Evolutionary conservation across 1,140 invertebrate species (phyloP).

Genomic region (Solenopsis invicta): DNA sequence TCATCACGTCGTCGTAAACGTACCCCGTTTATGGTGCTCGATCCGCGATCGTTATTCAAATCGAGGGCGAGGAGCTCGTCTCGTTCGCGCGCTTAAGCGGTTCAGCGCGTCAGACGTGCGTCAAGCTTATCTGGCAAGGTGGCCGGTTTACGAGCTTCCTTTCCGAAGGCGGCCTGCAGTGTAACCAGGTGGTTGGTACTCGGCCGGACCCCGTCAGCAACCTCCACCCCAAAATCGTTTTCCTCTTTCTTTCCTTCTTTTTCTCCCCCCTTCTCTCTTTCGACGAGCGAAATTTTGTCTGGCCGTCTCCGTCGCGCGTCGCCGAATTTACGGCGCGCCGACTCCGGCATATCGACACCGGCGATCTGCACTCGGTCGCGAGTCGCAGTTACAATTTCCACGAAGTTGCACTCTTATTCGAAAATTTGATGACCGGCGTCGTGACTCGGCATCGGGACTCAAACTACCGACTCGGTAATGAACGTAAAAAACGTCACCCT

Average conservation of each 20-base stretch:
- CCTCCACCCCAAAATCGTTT: slow-evolving; percentile 54
- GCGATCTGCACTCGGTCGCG: slow-evolving; percentile 22
- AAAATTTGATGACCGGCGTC: slow-evolving; percentile 17
- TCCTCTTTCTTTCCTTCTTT: not conserved
- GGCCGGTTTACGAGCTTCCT: slow-evolving; percentile 76
- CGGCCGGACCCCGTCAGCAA: slow-evolving; percentile 1
- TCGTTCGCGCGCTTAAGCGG: slow-evolving; percentile 41
- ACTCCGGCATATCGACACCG: slow-evolving; percentile 30
- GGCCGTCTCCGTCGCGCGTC: slow-evolving; percentile 2
- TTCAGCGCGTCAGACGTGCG: slow-evolving; percentile 25
- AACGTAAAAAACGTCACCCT: slow-evolving; percentile 27
- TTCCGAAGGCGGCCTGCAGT: slow-evolving; percentile 60
- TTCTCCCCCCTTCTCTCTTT: not conserved
- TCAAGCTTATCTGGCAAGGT: slow-evolving; percentile 75
- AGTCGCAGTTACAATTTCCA: slow-evolving; percentile 29
- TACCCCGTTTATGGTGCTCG: slow-evolving; percentile 17
- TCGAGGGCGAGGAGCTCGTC: slow-evolving; percentile 35
- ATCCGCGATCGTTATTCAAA: slow-evolving; percentile 56
- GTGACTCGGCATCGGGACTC: not conserved
- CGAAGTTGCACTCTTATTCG: not conserved
- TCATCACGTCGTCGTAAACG: slow-evolving; percentile 16
- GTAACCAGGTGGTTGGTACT: slow-evolving; percentile 66
- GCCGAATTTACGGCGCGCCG: slow-evolving; percentile 32
- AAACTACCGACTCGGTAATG: slow-evolving; percentile 39
- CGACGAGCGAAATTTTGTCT: slow-evolving; percentile 20